Percentiles rank a stretch among this genome's conserved stretches.
phyloP scores from a whole-genome alignment of 2,888 invertebrate genomes.

The Pristionchus japonicus region DNA sequence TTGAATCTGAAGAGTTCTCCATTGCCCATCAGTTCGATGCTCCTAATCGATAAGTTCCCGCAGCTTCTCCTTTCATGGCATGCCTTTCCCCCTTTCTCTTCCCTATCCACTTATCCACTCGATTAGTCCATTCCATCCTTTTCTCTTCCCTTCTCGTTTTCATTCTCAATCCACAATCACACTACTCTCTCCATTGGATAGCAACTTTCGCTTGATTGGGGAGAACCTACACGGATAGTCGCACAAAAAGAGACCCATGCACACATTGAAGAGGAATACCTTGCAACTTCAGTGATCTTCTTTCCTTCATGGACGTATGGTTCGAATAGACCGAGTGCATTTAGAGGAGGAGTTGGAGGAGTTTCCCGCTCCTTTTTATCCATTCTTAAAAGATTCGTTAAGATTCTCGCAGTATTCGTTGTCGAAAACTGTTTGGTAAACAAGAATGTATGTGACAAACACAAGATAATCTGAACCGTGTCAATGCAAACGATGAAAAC shows the following conservation, averaged over 20 bases:
- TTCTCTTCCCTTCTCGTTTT: conserved; percentile 15
- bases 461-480: not conserved
- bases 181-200: not conserved
- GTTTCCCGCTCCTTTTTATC: conserved; percentile 20
- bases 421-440: not conserved
- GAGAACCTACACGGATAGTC: not conserved
- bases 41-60: not conserved
- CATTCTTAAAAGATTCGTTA: not conserved
- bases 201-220: not conserved
- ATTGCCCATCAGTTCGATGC: no score
- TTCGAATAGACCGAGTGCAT: conserved; percentile 58
- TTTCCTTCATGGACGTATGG: conserved; percentile 64
- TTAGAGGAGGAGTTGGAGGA: conserved; percentile 53
- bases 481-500: conserved; percentile 35
- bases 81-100: not conserved
- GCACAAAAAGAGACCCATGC: not conserved
- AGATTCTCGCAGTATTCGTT: not conserved
- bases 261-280: conserved; percentile 46
- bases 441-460: not conserved
- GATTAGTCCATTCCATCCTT: conserved; percentile 5
- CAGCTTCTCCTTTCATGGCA: not conserved
- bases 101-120: not conserved
- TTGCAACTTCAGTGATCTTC: conserved; percentile 63
- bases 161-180: conserved; percentile 28
- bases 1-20: conserved; percentile 56